Percentiles rank a stretch among this genome's conserved stretches.
phyloP scores from a whole-genome alignment of 2,113 vertebrate genomes.

The Lophura nycthemera region DNA sequence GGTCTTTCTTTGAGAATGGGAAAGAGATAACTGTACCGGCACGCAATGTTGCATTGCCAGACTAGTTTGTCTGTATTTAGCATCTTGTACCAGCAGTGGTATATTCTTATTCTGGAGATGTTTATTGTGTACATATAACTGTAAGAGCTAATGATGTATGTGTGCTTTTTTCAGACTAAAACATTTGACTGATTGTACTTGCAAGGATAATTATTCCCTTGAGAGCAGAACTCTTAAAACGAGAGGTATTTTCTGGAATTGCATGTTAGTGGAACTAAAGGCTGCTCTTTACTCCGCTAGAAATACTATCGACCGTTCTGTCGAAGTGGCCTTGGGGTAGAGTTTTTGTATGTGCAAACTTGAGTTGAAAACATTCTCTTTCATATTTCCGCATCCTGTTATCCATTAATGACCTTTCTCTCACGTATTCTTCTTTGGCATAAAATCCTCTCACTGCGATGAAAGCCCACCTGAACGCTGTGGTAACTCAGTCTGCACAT shows the following conservation, averaged over 20 bases:
- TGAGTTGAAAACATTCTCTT: background rate
- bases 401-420: background rate
- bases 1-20: background rate
- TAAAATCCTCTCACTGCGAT: background rate
- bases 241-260: background rate
- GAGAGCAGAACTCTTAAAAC: slow-evolving; percentile 14
- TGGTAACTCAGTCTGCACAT: background rate
- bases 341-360: background rate
- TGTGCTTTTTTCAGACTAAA: background rate
- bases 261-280: background rate
- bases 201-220: slow-evolving; percentile 13
- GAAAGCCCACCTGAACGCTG: background rate
- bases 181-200: slow-evolving; percentile 13
- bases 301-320: background rate
- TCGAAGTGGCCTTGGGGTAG: background rate
- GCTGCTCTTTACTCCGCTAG: background rate
- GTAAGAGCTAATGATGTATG: background rate
- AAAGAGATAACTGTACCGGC: background rate
- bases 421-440: background rate
- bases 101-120: background rate
- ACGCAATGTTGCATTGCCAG: background rate
- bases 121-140: background rate
- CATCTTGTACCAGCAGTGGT: background rate
- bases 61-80: background rate
- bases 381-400: background rate